phyloP scores from a whole-genome alignment of 2,888 invertebrate species.

The Boloria selene region DNA sequence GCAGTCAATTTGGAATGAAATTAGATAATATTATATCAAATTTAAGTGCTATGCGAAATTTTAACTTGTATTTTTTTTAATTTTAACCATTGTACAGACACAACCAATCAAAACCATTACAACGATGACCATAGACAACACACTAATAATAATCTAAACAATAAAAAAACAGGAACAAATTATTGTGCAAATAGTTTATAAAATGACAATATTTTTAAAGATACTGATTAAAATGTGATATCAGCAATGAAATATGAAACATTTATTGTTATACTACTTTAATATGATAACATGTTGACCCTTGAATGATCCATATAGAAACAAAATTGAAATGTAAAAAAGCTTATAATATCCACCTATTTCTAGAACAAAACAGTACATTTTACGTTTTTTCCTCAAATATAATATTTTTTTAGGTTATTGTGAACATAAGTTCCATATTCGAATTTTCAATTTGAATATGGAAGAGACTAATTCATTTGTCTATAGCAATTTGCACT shows the following conservation, averaged over 20 bases:
- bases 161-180: conserved; percentile 9
- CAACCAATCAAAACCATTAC: neutral
- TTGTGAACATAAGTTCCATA: neutral
- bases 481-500: neutral
- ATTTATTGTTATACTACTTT: conserved; percentile 19
- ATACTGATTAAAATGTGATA: conserved; percentile 10
- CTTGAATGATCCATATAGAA: neutral
- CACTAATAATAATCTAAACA: conserved; percentile 1
- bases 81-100: conserved; percentile 6
- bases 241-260: conserved; percentile 17
- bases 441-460: conserved; percentile 6
- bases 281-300: conserved; percentile 14
- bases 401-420: too few species aligned
- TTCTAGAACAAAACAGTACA: conserved; percentile 5
- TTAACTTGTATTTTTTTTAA: neutral
- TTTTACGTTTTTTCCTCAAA: conserved; percentile 1
- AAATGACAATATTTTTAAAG: conserved; percentile 9
- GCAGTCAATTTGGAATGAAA: conserved; percentile 65
- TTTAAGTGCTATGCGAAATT: conserved; percentile 14
- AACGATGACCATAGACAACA: conserved; percentile 1
- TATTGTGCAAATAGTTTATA: conserved; percentile 14
- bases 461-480: neutral
- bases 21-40: conserved; percentile 39
- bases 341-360: conserved; percentile 13
- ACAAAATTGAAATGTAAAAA: conserved; percentile 11